Percentiles rank a stretch among this genome's conserved stretches.
phyloP scores from a whole-genome alignment of 2,113 vertebrate species.

The Monopterus albus region DNA sequence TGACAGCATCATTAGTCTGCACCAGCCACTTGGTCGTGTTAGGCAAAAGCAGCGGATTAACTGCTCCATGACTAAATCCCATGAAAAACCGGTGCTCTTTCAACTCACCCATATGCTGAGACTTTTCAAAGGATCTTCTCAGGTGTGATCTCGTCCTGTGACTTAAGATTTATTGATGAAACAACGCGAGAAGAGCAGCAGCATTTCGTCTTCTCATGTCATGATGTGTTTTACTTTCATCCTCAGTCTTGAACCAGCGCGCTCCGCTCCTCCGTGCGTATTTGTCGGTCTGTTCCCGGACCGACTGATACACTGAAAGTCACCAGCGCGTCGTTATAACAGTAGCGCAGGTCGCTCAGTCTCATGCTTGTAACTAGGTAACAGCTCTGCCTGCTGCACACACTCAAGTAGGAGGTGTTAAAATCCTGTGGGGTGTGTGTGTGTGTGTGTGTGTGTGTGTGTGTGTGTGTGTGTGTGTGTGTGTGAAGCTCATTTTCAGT shows the following conservation, averaged over 20 bases:
- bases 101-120: conserved; percentile 38
- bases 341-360: conserved; percentile 39
- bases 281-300: conserved; percentile 12
- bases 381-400: conserved; percentile 71
- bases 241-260: background rate
- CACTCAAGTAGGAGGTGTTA: conserved; percentile 74
- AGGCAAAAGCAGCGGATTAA: no score
- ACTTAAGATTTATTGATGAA: background rate
- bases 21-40: no score
- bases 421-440: conserved; percentile 32
- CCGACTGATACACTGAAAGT: conserved; percentile 35
- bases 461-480: no score
- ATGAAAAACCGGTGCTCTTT: background rate
- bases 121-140: background rate
- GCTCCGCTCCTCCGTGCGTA: background rate
- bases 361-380: conserved; percentile 82
- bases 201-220: background rate
- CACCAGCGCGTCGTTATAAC: conserved; percentile 46
- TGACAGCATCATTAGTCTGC: no score
- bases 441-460: background rate
- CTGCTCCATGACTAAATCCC: no score
- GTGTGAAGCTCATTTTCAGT: no score
- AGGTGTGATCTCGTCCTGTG: background rate
- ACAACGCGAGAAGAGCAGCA: background rate
- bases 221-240: background rate